A percentile compares a stretch with the other conserved stretches of the same genome.
These are phyloP conservation scores for Diabrotica undecimpunctata DNA, from an alignment of 1,140 invertebrate species.

Conservation along the genomic window DNA sequence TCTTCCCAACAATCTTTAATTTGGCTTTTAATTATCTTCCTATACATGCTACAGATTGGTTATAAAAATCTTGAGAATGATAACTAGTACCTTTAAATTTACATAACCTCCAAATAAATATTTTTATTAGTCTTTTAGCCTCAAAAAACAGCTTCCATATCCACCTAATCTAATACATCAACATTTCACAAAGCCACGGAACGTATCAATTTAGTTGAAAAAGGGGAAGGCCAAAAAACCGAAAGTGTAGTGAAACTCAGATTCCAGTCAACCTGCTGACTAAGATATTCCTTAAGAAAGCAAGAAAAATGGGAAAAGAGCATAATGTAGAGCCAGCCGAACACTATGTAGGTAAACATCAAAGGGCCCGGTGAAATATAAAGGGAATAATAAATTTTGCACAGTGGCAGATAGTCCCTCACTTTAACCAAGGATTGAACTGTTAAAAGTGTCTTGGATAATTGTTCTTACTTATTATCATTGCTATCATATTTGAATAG, in stretches of 20 bases:
- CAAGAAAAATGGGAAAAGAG: conserved; percentile 23
- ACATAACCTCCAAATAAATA: neutral
- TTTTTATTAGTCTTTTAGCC: neutral
- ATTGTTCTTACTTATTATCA: no score
- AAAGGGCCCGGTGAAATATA: conserved; percentile 33
- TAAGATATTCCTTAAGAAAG: conserved; percentile 21
- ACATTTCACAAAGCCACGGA: neutral
- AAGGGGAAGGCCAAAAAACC: neutral
- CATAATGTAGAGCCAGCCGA: conserved; percentile 11
- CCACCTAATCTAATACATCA: neutral
- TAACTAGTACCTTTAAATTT: no score
- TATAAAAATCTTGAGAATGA: no score
- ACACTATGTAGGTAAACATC: conserved; percentile 31
- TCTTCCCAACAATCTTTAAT: no score
- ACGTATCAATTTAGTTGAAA: conserved; percentile 1
- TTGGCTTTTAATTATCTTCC: no score
- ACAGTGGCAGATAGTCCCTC: neutral
- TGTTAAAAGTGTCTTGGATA: no score
- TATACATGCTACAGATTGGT: no score
- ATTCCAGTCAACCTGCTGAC: conserved; percentile 18
- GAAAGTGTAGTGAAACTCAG: conserved; percentile 1
- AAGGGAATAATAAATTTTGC: conserved; percentile 18
- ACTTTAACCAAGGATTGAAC: no score
- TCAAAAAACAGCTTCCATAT: neutral
- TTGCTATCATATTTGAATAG: no score